phyloP scores from a whole-genome alignment of 2,888 invertebrate genomes.

The Seladonia tumulorum region DNA sequence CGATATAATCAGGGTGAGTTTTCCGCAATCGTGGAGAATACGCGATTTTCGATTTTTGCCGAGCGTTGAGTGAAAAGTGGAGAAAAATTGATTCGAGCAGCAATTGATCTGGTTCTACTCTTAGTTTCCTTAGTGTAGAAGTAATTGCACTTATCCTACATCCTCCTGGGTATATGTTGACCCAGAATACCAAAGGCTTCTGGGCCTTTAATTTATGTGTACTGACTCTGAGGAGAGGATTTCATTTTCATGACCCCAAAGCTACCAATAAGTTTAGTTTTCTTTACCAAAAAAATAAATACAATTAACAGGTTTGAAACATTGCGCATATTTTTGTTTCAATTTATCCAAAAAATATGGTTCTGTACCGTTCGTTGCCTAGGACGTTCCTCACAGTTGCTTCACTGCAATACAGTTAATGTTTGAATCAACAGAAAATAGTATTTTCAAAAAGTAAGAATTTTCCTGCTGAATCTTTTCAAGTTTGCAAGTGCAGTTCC shows the following conservation, averaged over 20 bases:
- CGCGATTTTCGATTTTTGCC: neutral
- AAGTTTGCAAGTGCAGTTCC: neutral
- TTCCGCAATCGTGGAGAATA: neutral
- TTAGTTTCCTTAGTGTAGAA: neutral
- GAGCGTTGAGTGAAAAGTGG: constrained; percentile 46
- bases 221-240: neutral
- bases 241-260: neutral
- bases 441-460: too few species aligned
- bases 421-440: neutral
- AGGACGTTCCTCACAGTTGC: too few species aligned
- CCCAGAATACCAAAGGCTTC: neutral
- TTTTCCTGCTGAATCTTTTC: neutral
- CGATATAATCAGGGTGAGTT: constrained; percentile 93
- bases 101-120: neutral
- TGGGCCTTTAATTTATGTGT: too few species aligned
- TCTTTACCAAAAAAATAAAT: neutral
- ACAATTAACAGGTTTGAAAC: neutral
- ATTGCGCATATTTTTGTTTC: neutral
- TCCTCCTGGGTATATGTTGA: too few species aligned
- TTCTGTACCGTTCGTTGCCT: too few species aligned
- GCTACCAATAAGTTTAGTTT: too few species aligned
- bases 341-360: neutral
- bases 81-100: neutral
- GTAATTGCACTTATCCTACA: neutral
- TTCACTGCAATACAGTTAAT: too few species aligned